Evolutionary conservation across 2,113 vertebrate genomes (phyloP).

Genomic region (Thalassarche chlororhynchos): DNA sequence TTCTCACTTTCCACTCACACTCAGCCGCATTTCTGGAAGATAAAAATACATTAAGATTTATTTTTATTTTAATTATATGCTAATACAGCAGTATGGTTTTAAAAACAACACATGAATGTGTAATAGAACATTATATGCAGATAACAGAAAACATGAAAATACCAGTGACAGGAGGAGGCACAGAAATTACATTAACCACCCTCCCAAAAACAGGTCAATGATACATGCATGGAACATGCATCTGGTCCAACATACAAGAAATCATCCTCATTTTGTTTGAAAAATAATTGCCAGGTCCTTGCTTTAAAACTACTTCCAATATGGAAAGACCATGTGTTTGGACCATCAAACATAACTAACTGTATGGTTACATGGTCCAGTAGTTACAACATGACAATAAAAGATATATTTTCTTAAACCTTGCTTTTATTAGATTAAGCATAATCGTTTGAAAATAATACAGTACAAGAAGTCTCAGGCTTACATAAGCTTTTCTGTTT

Average conservation of each 20-base stretch:
- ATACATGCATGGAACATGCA: background rate
- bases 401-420: background rate
- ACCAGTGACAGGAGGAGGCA: background rate
- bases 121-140: background rate
- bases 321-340: background rate
- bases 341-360: background rate
- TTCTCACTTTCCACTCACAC: constrained; percentile 79
- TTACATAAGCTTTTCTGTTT: background rate
- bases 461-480: background rate
- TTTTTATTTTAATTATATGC: background rate
- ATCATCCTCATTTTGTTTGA: background rate
- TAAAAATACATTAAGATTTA: background rate
- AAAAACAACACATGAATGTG: background rate
- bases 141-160: background rate
- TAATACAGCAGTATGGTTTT: background rate
- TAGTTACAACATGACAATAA: background rate
- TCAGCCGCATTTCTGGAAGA: constrained; percentile 81
- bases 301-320: background rate
- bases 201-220: background rate
- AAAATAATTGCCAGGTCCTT: background rate
- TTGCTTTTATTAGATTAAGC: background rate
- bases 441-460: background rate
- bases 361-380: background rate
- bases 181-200: background rate
- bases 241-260: background rate